Evolutionary conservation across 2,888 invertebrate species (phyloP), one percentile per base, ranked within the genome.

Genomic region (Parasteatoda lunata): DNA sequence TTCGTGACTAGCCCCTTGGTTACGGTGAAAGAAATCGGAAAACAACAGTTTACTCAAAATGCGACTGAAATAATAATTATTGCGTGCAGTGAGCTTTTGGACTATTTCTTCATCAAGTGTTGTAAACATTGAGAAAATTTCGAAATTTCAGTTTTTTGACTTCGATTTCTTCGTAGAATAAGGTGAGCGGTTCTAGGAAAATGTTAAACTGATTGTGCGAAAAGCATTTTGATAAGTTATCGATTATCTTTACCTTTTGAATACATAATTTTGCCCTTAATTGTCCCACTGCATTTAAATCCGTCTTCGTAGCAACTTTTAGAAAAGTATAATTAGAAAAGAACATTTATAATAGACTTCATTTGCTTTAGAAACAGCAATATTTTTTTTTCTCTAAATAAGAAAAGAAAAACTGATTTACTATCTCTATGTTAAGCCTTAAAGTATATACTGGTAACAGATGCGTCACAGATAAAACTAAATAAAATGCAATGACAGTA

Each of bases 61-160:
- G 78, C 78, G 73, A 75, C 71, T 15, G 68, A 69, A 79, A 84
- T 79, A 72, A 79, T 84, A 79, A 84, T 84, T 77, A 54, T 84
- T 84, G 84, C 84, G 78, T 78, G 84, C 68, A 9, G 5, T 6
- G 4, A 59, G n/a, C 59, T 59, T 59, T 59, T 7, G 9, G 11
- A n/a, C 7, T n/a, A 59, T 59, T 59, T 59, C 59, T 9, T 13
- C 59, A 59, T 59, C 59, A n/a, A n/a, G n/a, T 13, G 8, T n/a
- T 9, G 59, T 59, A 59, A 59, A 59, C 59, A 59, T 59, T 59
- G 11, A n/a, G 59, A 13, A 9, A 54, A 7, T 13, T 9, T 59
- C n/a, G 59, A 59, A 7, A 4, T 59, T 59, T 59, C 8, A 8
- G 59, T 5, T 59, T 59, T 59, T 59, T 9, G 59, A 7, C 59